A percentile compares a stretch with the other conserved stretches of the same genome.
phyloP scores from a whole-genome alignment of 1,140 invertebrate genomes.

The Diorhabda elongata region DNA sequence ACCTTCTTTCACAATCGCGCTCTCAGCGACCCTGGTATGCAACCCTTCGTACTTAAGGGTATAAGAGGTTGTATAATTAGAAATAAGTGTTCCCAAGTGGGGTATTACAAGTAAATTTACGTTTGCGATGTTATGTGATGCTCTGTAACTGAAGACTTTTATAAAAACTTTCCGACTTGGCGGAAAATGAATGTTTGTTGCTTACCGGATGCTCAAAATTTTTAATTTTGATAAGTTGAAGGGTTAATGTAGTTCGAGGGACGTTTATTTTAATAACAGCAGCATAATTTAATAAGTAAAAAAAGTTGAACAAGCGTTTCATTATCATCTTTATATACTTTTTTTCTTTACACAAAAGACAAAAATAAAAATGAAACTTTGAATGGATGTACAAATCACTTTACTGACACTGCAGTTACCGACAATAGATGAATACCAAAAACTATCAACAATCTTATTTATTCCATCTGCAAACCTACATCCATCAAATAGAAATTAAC shows the following conservation, averaged over 20 bases:
- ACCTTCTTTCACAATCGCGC: constrained; percentile 6
- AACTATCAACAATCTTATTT: too few relatives aligned
- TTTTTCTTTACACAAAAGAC: too few relatives aligned
- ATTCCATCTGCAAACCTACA: too few relatives aligned
- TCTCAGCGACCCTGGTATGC: constrained; percentile 4
- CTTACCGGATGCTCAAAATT: neutral
- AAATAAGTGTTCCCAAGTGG: constrained; percentile 11
- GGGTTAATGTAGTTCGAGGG: neutral
- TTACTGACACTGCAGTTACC: too few relatives aligned
- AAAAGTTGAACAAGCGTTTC: too few relatives aligned
- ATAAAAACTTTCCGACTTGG: neutral
- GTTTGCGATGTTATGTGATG: constrained; percentile 9
- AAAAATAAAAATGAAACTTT: too few relatives aligned
- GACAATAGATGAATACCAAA: too few relatives aligned
- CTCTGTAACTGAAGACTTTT: constrained; percentile 8
- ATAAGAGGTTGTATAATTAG: constrained; percentile 17
- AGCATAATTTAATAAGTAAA: too few relatives aligned
- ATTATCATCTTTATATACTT: too few relatives aligned
- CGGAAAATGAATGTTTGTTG: neutral
- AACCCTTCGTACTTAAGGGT: constrained; percentile 9
- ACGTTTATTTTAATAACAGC: too few relatives aligned
- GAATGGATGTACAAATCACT: too few relatives aligned
- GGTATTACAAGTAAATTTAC: constrained; percentile 13
- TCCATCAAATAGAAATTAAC: too few relatives aligned
- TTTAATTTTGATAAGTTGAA: neutral